phyloP scores from a whole-genome alignment of 2,888 invertebrate species.

The Thereva nobilitata region DNA sequence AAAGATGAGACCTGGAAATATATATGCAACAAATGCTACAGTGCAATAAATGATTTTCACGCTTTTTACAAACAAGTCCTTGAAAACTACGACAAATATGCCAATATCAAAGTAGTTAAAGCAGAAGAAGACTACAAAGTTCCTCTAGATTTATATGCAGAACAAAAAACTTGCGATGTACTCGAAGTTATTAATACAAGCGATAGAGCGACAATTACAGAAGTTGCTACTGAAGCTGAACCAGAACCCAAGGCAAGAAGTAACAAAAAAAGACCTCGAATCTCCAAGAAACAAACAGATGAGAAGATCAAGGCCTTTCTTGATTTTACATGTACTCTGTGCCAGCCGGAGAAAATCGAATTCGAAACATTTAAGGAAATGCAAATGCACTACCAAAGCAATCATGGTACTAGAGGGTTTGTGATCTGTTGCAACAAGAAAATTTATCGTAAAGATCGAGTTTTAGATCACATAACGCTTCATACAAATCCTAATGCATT shows the following conservation, averaged over 20 bases:
- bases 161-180: background rate
- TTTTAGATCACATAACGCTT: conserved; percentile 40
- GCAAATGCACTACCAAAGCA: conserved; percentile 39
- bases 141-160: background rate
- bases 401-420: conserved; percentile 40
- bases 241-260: conserved; percentile 10
- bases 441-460: conserved; percentile 41
- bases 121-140: background rate
- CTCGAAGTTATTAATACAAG: no score
- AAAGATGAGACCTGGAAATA: background rate
- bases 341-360: conserved; percentile 7
- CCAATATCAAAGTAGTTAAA: background rate
- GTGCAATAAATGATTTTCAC: conserved; percentile 15
- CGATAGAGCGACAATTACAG: background rate
- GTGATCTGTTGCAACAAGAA: conserved; percentile 41
- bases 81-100: conserved; percentile 3
- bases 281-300: conserved; percentile 39
- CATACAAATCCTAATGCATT: conserved; percentile 42
- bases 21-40: conserved; percentile 3
- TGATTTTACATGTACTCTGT: conserved; percentile 39
- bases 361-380: conserved; percentile 41
- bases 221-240: background rate
- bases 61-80: conserved; percentile 6
- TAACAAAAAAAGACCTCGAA: conserved; percentile 40
- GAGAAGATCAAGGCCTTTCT: conserved; percentile 41